Conservation (phyloP, 2,888 invertebrate genomes). For the Brachypalpus laphriformis region DNA sequence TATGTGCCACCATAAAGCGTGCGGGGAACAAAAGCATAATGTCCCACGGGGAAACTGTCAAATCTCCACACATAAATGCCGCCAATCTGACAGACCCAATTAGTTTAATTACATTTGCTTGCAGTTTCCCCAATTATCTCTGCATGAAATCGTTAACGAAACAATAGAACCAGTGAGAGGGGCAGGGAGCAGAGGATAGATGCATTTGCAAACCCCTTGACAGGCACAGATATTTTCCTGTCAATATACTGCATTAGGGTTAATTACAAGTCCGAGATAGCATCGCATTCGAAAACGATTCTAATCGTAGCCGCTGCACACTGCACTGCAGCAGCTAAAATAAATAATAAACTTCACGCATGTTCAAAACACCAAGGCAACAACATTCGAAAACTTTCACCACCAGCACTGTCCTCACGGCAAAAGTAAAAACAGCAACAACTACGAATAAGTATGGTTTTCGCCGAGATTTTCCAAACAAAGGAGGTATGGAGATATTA, state of each 20-base stretch:
- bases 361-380: constrained; percentile 14
- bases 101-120: constrained; percentile 68
- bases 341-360: constrained; percentile 27
- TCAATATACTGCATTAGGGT: constrained; percentile 56
- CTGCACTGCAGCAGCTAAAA: background rate
- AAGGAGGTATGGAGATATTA: constrained; percentile 25
- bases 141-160: constrained; percentile 55
- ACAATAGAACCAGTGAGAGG: constrained; percentile 62
- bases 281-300: constrained; percentile 34
- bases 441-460: background rate
- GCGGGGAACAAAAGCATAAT: constrained; percentile 34
- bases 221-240: constrained; percentile 54
- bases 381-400: constrained; percentile 7
- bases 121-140: constrained; percentile 60
- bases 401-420: background rate
- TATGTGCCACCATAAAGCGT: constrained; percentile 49
- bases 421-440: background rate
- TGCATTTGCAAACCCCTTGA: constrained; percentile 30
- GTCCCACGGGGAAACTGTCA: constrained; percentile 47
- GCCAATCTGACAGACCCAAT: constrained; percentile 65
- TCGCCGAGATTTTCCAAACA: background rate
- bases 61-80: constrained; percentile 41
- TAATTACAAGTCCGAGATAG: constrained; percentile 53
- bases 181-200: background rate
- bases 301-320: constrained; percentile 39